Base-by-base conservation (phyloP, 53 echinoderm and acorn worm genomes). In the Mesocentrotus franciscanus region DNA sequence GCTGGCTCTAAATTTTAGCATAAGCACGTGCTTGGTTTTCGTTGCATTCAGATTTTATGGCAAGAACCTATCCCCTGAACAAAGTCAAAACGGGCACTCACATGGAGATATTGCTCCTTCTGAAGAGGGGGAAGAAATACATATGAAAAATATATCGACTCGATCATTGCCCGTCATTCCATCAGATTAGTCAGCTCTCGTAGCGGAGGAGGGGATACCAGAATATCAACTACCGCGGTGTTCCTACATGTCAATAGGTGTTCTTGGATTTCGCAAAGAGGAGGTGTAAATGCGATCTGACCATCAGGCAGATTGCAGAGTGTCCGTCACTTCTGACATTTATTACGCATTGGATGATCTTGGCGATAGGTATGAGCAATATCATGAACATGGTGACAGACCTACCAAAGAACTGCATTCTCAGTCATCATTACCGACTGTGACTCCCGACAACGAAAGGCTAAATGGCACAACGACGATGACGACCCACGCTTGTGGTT, bases 271-370 rank as follows among this genome's bases (percentile, higher is more conserved):
- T 3, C 3, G 39, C 39, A 39, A 39, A 39, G 3, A 39, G 3
- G 3, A 39, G 3, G 39, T 39, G 39, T 39, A 39, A 39, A 39
- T 39, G 39, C 39, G 3, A 39, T 3, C 39, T 39, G 39, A 39
- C 39, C 18, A 78, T 2, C 33, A 81, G 7, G 22, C 18, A 18
- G 42, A 81, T 81, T 17, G 20, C 16, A 14, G 22, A 14, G 81
- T 39, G 36, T 81, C 81, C 8, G 42, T 22, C 17, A 4, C 42
- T 18, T 81, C 81, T 20, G 81, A 36, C 39, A 20, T 81, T 29
- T 81, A 81, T 81, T 42, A 81, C 20, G 33, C 81, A 42, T 9
- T 81, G 81, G 81, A 81, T 42, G 81, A 81, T 22, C 22, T 81
- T 11, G 81, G 36, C 1, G 81, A 81, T 81, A 9, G 33, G 42